Conservation (phyloP, 1,140 invertebrate genomes). For the Brevipalpus yothersi region DNA sequence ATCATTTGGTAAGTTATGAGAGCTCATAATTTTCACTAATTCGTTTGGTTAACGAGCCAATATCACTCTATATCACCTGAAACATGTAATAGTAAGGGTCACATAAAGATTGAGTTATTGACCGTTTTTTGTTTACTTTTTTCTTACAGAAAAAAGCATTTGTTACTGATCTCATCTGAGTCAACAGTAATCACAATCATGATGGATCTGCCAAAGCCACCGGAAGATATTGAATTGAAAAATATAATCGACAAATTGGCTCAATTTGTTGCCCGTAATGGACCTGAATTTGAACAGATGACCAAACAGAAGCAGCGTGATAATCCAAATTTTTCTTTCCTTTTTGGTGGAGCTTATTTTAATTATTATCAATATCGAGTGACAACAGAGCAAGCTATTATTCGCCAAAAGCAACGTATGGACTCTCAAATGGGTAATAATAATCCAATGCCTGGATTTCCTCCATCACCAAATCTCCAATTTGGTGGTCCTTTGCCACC, state of each 20-base stretch:
- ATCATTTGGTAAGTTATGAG: too few species aligned
- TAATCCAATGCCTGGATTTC: neutral
- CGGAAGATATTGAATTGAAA: constrained; percentile 34
- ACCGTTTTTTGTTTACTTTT: too few species aligned
- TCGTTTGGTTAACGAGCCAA: too few species aligned
- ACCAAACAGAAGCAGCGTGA: constrained; percentile 93
- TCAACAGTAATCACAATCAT: too few species aligned
- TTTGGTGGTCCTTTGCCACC: neutral
- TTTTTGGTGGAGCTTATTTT: constrained; percentile 83
- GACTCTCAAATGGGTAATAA: neutral
- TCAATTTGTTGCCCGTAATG: constrained; percentile 93
- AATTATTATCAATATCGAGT: constrained; percentile 94
- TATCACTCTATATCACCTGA: too few species aligned
- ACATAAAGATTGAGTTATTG: too few species aligned
- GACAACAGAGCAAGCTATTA: constrained; percentile 46
- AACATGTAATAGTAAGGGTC: neutral
- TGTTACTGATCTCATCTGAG: too few species aligned
- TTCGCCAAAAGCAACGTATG: neutral
- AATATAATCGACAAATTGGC: constrained; percentile 97
- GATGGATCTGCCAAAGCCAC: constrained; percentile 13
- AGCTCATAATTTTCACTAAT: too few species aligned
- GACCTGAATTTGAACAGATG: constrained; percentile 91
- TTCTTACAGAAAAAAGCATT: too few species aligned
- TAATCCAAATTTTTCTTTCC: constrained; percentile 85
- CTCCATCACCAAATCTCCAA: neutral